Evolutionary conservation across 2,113 vertebrate species (phyloP), one percentile per base, ranked within the genome.

Genomic region (Vimba vimba): DNA sequence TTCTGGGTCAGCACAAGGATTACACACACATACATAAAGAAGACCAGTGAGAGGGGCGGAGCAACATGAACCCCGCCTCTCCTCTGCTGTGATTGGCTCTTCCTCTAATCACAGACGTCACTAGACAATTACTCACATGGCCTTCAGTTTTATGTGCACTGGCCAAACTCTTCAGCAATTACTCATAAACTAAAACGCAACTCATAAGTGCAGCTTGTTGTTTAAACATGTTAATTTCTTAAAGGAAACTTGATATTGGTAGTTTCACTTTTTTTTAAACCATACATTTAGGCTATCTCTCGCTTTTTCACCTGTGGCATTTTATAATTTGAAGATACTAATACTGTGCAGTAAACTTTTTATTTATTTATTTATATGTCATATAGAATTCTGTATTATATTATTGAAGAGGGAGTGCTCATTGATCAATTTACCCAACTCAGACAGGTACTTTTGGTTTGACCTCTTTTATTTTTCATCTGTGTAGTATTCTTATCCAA

Each of bases 1-100:
- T 95, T 95, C 94, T 95, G 94, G 93, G 94, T 94, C 94, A 95
- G 91, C 92, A 91, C 92, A 0, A 91, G 91, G 92, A 94, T 93
- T 95, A 94, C 93, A 92, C 93, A 91, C 93, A 91, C 91, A 88
- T 93, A 73, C 80, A 64, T 87, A 62, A 84, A 66, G 89, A 73
- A 21, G 39, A 59, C 15, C 50, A 11, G 81, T 17, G 86, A 85
- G 84, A 84, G 86, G 84, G 71, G 83, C 88, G 79, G 75, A 39
- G 81, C n/a, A 4, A 75, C 27, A 2, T 1, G 2, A 45, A 23
- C 1, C 13, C 52, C 87, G 87, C 88, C 88, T 92, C 91, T 92
- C 85, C 92, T 93, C 93, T 93, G 92, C 92, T 92, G 90, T 92
- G 88, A 95, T 94, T 95, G 95, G 95, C 91, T 91, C 91, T 86